phyloP scores from a whole-genome alignment of 2,797 vertebrate genomes.

The Falco naumanni region DNA sequence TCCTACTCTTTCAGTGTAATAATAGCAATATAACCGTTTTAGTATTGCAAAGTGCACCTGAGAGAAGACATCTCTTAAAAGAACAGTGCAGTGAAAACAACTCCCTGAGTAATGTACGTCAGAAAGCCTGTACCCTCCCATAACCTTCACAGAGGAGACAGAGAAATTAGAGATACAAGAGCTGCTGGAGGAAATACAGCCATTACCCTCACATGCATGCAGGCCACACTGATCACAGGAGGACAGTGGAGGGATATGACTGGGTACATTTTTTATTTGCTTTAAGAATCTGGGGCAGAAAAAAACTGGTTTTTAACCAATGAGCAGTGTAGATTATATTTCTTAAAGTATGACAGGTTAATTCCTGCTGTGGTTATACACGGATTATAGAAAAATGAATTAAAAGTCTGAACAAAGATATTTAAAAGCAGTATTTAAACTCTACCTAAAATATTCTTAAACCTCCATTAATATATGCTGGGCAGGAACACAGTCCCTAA shows the following conservation, averaged over 20 bases:
- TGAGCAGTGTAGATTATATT: not conserved
- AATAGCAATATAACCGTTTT: not conserved
- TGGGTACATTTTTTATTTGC: not conserved
- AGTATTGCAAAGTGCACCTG: not conserved
- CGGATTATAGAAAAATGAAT: not conserved
- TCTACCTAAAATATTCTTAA: not conserved
- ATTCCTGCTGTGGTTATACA: not conserved
- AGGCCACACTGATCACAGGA: not conserved
- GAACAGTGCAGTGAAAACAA: not conserved
- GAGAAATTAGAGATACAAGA: not conserved
- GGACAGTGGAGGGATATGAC: not conserved
- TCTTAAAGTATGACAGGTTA: not conserved
- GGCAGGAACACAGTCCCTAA: not conserved
- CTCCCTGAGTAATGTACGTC: not conserved
- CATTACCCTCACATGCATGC: not conserved
- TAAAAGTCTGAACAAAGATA: not conserved
- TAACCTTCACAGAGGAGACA: not conserved
- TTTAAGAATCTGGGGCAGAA: not conserved
- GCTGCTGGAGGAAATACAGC: not conserved
- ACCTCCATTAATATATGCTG: not conserved
- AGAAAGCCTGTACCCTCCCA: not conserved
- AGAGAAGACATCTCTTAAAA: not conserved
- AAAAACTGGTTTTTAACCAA: not conserved
- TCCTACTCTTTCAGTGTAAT: not conserved
- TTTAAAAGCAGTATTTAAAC: constrained; percentile 31